These are phyloP conservation scores for Eristalis intricaria DNA, from an alignment of 2,888 invertebrate genomes.

Conservation along the genomic window DNA sequence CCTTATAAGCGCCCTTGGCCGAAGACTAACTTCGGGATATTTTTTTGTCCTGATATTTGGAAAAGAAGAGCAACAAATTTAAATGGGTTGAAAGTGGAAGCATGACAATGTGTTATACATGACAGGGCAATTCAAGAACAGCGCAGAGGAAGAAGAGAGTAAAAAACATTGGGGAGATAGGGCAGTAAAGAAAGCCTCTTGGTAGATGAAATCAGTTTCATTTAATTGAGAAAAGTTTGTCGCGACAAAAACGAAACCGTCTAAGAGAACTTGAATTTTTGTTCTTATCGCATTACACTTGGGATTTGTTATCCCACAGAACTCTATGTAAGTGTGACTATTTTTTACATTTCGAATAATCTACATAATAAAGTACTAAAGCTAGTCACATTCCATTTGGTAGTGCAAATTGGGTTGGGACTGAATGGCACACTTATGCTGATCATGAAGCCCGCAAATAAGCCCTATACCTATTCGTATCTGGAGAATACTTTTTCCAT, in stretches of 20 bases:
- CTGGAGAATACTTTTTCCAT: not conserved
- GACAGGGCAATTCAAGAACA: constrained; percentile 35
- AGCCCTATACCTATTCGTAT: not conserved
- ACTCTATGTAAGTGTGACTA: constrained; percentile 34
- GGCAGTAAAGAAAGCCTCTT: constrained; percentile 9
- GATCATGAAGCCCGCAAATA: constrained; percentile 21
- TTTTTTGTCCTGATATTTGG: not conserved
- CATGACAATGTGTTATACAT: constrained; percentile 59
- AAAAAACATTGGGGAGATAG: constrained; percentile 4
- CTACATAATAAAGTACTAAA: constrained; percentile 44
- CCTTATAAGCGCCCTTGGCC: constrained; percentile 3
- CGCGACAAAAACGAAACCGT: constrained; percentile 47
- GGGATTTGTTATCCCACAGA: constrained; percentile 28
- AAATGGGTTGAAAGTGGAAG: constrained; percentile 36
- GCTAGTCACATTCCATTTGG: constrained; percentile 4
- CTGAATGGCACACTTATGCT: constrained; percentile 4
- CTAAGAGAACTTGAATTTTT: constrained; percentile 36
- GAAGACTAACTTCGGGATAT: constrained; percentile 24
- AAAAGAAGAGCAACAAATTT: constrained; percentile 20
- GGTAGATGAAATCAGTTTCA: constrained; percentile 45
- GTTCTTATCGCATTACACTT: constrained; percentile 22
- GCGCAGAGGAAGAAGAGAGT: constrained; percentile 2
- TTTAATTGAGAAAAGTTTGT: constrained; percentile 64
- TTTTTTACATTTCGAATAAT: constrained; percentile 17
- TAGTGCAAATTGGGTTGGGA: constrained; percentile 55